Percentiles rank a stretch among this genome's conserved stretches.
phyloP scores from a whole-genome alignment of 2,113 vertebrate genomes.

The Mirza zaza region DNA sequence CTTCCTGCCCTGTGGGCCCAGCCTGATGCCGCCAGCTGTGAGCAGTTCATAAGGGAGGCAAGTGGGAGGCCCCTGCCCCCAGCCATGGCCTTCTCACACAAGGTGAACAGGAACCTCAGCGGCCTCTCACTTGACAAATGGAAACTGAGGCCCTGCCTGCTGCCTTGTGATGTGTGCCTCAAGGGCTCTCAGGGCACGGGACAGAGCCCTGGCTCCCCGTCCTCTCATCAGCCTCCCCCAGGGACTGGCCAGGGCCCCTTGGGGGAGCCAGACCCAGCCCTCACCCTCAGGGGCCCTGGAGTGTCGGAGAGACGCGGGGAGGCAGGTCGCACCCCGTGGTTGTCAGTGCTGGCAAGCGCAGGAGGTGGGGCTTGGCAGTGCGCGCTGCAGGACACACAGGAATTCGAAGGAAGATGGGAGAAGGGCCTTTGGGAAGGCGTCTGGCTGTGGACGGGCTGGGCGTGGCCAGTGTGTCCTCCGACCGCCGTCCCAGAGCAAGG shows the following conservation, averaged over 20 bases:
- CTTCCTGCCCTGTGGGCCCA: neutral
- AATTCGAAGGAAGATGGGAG: neutral
- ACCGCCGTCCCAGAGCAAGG: neutral
- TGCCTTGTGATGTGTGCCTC: neutral
- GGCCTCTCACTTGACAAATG: neutral
- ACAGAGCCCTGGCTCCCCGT: neutral
- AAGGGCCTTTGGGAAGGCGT: neutral
- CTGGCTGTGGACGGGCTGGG: neutral
- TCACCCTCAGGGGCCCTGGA: neutral
- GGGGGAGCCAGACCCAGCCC: neutral
- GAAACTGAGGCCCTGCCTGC: neutral
- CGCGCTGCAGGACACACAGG: neutral
- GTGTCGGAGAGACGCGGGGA: neutral
- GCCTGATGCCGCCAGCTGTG: neutral
- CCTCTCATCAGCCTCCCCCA: neutral
- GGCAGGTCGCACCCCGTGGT: neutral
- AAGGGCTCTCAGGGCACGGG: neutral
- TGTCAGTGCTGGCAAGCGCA: neutral
- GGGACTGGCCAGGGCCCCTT: neutral
- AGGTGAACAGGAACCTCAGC: neutral
- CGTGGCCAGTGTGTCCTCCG: neutral
- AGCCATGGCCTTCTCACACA: neutral
- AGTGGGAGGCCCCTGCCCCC: neutral
- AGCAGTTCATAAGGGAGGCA: neutral
- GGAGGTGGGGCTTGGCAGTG: neutral